These are phyloP conservation scores for Gallinago solitaria DNA, from an alignment of 2,797 vertebrate genomes.

Conservation along the genomic window DNA sequence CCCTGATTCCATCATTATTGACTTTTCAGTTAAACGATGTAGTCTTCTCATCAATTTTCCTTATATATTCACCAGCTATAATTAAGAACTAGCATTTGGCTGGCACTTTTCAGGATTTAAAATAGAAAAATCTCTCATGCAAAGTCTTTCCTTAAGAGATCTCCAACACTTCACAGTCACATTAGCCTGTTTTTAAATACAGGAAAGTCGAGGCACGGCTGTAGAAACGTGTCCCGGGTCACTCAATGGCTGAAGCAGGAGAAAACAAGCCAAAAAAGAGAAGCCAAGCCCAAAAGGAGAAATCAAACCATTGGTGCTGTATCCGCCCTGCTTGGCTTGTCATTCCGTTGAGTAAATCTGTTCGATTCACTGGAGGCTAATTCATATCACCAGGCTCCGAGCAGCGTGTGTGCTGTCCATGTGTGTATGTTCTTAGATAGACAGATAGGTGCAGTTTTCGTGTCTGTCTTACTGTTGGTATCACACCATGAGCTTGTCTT, in stretches of 20 bases:
- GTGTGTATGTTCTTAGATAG: background rate
- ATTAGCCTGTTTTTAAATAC: background rate
- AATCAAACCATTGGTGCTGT: background rate
- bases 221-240: background rate
- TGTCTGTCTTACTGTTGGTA: background rate
- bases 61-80: conserved; percentile 34
- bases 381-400: background rate
- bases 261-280: background rate
- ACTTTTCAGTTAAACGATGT: conserved; percentile 12
- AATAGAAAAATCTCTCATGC: conserved; percentile 23
- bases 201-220: background rate
- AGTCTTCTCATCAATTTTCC: conserved; percentile 22
- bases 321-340: background rate
- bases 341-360: background rate
- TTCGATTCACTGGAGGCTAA: background rate
- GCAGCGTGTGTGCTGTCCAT: fast-evolving
- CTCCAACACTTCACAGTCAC: background rate
- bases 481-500: background rate
- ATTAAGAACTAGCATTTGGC: conserved; percentile 56
- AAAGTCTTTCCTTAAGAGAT: background rate
- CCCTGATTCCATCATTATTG: background rate
- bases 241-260: background rate
- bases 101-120: conserved; percentile 26
- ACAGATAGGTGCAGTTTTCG: background rate
- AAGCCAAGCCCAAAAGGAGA: background rate